Conservation (phyloP, 2,797 vertebrate species). For the Lepus oiostolus region DNA sequence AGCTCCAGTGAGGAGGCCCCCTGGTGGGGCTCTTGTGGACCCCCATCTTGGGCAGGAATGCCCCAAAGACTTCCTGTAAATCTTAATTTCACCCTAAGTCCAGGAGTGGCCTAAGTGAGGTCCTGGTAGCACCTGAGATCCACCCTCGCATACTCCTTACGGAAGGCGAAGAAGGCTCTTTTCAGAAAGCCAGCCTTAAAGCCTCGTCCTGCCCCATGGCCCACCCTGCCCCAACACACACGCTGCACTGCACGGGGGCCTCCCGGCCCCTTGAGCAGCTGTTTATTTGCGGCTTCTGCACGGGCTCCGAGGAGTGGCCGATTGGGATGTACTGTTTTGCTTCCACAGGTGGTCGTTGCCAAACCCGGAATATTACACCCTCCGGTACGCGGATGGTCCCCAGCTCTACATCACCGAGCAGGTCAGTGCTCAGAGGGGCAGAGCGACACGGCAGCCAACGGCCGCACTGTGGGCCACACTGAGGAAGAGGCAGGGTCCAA, state of each 20-base stretch:
- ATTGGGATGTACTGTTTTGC: background rate
- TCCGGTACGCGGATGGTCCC: constrained; percentile 97
- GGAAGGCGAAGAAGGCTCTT: background rate
- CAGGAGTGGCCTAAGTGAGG: background rate
- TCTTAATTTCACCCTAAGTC: background rate
- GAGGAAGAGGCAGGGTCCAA: too few species aligned
- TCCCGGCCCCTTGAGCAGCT: background rate
- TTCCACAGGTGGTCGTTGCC: constrained; percentile 95
- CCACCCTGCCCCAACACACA: too few species aligned
- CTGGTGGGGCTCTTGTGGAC: background rate
- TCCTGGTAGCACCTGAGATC: background rate
- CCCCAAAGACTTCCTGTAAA: background rate
- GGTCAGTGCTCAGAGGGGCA: constrained; percentile 86
- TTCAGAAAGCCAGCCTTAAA: background rate
- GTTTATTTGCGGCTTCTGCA: background rate
- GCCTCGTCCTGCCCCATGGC: background rate
- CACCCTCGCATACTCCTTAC: fast-evolving
- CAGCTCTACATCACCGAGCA: constrained; percentile 99
- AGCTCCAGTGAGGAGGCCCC: background rate
- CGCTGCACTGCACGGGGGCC: background rate
- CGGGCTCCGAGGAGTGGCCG: background rate
- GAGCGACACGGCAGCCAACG: too few species aligned
- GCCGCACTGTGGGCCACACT: too few species aligned
- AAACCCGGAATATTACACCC: constrained; percentile 96
- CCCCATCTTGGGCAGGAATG: background rate